Evolutionary conservation across 2,888 invertebrate genomes (phyloP).

Genomic region (Hirtodrosophila confusa): DNA sequence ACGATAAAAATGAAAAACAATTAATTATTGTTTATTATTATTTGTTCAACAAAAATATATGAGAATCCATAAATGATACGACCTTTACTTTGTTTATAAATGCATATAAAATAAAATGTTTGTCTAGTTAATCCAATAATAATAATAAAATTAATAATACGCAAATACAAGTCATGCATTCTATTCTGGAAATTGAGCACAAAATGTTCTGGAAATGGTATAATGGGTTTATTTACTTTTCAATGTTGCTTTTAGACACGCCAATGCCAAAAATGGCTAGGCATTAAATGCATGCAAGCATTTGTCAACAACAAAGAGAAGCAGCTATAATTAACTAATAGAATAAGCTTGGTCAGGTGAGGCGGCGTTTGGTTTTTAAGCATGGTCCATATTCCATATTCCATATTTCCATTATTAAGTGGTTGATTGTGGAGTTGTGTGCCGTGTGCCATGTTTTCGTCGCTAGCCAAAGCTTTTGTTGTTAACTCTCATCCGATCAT

Average conservation of each 20-base stretch:
- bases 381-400: slow-evolving; percentile 4
- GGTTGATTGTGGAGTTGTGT: background rate
- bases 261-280: slow-evolving; percentile 10
- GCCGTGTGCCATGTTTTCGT: too few relatives aligned
- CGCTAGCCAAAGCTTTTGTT: background rate
- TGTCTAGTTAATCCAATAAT: background rate
- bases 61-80: background rate
- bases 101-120: slow-evolving; percentile 9
- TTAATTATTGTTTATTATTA: too few relatives aligned
- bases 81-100: slow-evolving; percentile 10
- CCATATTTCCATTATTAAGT: background rate
- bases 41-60: background rate
- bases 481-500: background rate
- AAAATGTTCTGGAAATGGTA: slow-evolving; percentile 13
- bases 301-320: slow-evolving; percentile 7
- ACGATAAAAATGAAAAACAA: background rate
- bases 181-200: slow-evolving; percentile 6
- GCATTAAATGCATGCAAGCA: slow-evolving; percentile 35
- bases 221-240: background rate
- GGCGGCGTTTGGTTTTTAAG: background rate
- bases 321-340: slow-evolving; percentile 16
- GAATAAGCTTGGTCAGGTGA: background rate
- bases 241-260: slow-evolving; percentile 20
- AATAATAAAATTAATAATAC: slow-evolving; percentile 8
- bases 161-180: slow-evolving; percentile 6